Evolutionary conservation across 2,888 invertebrate genomes (phyloP).

Genomic region (Gandaritis pyraliata): DNA sequence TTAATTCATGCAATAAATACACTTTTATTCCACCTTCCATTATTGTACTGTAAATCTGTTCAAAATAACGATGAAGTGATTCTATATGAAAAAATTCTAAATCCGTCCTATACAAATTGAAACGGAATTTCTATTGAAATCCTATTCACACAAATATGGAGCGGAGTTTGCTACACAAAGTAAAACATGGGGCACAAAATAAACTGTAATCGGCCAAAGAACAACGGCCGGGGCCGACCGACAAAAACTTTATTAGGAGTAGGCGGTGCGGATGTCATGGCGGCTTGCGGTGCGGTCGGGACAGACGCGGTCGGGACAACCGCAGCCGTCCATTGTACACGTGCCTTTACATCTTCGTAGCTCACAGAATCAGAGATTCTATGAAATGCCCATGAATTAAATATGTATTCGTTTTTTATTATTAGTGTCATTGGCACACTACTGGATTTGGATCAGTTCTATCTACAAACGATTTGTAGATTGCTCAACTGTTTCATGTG

Average conservation of each 20-base stretch:
- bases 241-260: conserved; percentile 62
- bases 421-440: no score
- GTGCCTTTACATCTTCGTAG: conserved; percentile 43
- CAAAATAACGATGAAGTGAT: neutral
- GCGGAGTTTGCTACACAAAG: conserved; percentile 25
- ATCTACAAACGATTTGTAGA: no score
- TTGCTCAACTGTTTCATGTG: no score
- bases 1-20: no score
- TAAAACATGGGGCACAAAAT: conserved; percentile 41
- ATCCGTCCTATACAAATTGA: neutral
- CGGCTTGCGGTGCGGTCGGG: conserved; percentile 47
- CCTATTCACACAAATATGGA: conserved; percentile 8
- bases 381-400: no score
- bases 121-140: conserved; percentile 4
- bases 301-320: conserved; percentile 17
- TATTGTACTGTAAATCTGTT: neutral
- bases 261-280: conserved; percentile 57
- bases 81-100: neutral
- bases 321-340: conserved; percentile 41
- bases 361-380: conserved; percentile 8
- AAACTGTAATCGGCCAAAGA: conserved; percentile 47
- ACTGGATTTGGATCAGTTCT: no score
- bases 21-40: neutral
- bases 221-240: conserved; percentile 48
- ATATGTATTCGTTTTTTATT: no score